phyloP scores from a whole-genome alignment of 2,888 invertebrate genomes.

The Axea sp. region DNA sequence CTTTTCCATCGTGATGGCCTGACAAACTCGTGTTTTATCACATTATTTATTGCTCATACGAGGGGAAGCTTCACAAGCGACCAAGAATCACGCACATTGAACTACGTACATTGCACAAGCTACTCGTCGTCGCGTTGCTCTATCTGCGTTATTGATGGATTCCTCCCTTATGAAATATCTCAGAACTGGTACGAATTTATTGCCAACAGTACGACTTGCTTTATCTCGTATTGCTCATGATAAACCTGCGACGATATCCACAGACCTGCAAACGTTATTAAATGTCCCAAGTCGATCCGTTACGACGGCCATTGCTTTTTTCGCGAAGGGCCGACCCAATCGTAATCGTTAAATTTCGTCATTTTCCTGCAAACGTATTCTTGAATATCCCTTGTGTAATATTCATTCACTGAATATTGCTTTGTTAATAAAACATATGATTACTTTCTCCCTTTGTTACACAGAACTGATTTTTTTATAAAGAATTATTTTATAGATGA shows the following conservation, averaged over 20 bases:
- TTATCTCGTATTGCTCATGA: constrained; percentile 79
- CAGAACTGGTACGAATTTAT: constrained; percentile 77
- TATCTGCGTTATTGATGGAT: constrained; percentile 77
- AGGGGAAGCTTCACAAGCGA: constrained; percentile 68
- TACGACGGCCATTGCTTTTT: constrained; percentile 53
- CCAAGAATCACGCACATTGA: constrained; percentile 66
- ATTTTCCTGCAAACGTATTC: constrained; percentile 50
- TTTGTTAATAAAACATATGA: constrained; percentile 57
- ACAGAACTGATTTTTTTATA: too few species aligned
- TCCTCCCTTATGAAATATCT: constrained; percentile 79
- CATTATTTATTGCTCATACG: constrained; percentile 77
- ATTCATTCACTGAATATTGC: constrained; percentile 50
- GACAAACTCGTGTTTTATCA: constrained; percentile 79
- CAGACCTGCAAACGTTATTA: constrained; percentile 64
- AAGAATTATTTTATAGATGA: too few species aligned
- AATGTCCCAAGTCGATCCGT: constrained; percentile 52
- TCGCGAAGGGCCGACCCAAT: constrained; percentile 44
- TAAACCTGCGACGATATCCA: constrained; percentile 77
- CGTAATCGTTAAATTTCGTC: constrained; percentile 56
- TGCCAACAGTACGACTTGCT: constrained; percentile 76
- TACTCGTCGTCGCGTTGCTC: constrained; percentile 60
- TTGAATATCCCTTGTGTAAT: constrained; percentile 49
- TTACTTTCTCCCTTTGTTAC: constrained; percentile 29
- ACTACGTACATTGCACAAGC: constrained; percentile 46
- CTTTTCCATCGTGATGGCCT: constrained; percentile 73